These are phyloP conservation scores for Antitype chi DNA, from an alignment of 2,888 invertebrate species.

Conservation along the genomic window DNA sequence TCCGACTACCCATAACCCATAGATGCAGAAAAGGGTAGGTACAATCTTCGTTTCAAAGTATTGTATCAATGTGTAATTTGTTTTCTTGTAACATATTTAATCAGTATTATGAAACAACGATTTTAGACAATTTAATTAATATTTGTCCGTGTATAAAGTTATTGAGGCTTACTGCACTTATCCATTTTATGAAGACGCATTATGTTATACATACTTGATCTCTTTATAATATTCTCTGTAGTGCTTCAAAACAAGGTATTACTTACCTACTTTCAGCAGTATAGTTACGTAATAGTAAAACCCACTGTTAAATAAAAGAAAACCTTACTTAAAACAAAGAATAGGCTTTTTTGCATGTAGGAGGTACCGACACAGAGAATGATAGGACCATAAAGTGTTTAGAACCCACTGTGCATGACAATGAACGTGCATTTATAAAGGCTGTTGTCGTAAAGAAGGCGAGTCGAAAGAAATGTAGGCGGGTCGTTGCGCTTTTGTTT, in stretches of 20 bases:
- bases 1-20: too few relatives aligned
- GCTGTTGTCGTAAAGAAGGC: not conserved
- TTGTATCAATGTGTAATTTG: too few relatives aligned
- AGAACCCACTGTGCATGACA: constrained; percentile 24
- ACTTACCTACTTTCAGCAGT: not conserved
- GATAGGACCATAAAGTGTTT: constrained; percentile 26
- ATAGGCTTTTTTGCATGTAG: not conserved
- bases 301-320: not conserved
- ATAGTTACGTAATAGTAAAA: not conserved
- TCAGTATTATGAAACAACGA: too few relatives aligned
- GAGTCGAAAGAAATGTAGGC: not conserved
- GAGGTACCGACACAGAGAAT: not conserved
- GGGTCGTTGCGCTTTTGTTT: not conserved
- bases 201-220: not conserved
- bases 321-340: not conserved
- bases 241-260: not conserved
- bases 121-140: too few relatives aligned
- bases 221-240: not conserved
- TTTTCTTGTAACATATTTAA: too few relatives aligned
- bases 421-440: constrained; percentile 27
- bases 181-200: not conserved
- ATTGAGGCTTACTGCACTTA: too few relatives aligned
- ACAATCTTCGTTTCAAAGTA: too few relatives aligned
- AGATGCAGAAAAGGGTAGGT: too few relatives aligned
- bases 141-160: too few relatives aligned